phyloP scores from a whole-genome alignment of 2,888 invertebrate species.

The Carcina quercana region DNA sequence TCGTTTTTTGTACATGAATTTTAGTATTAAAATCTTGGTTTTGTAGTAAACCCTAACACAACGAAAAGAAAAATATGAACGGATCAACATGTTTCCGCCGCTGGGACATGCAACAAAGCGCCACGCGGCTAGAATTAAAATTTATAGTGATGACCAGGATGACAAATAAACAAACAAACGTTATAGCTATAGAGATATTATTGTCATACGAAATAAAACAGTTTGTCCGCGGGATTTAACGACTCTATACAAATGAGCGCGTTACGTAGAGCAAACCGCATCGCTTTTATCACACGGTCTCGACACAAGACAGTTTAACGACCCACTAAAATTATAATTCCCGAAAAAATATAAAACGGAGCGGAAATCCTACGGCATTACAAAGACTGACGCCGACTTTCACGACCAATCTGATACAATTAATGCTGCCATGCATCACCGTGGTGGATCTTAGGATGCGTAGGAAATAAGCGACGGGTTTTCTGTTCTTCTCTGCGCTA shows the following conservation, averaged over 20 bases:
- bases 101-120: too few species aligned
- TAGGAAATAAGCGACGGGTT: conserved; percentile 1
- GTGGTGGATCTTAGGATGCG: conserved; percentile 3
- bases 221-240: conserved; percentile 2
- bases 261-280: conserved; percentile 1
- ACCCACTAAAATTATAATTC: conserved; percentile 16
- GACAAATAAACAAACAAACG: too few species aligned
- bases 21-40: too few species aligned
- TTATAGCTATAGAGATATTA: conserved; percentile 2
- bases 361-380: conserved; percentile 15
- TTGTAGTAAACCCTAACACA: too few species aligned
- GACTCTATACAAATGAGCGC: conserved; percentile 2
- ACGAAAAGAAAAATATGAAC: too few species aligned
- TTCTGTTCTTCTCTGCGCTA: neutral
- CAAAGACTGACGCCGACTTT: conserved; percentile 28
- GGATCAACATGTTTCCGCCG: too few species aligned
- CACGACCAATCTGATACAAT: conserved; percentile 28
- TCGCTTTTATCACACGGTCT: conserved; percentile 5
- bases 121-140: too few species aligned
- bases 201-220: conserved; percentile 5
- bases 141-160: too few species aligned
- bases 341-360: conserved; percentile 8
- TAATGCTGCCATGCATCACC: conserved; percentile 28
- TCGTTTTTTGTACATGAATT: too few species aligned
- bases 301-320: conserved; percentile 15